A percentile compares a stretch with the other conserved stretches of the same genome.
Evolutionary conservation across 2,797 vertebrate genomes (phyloP).

Genomic region (Astyanax mexicanus): DNA sequence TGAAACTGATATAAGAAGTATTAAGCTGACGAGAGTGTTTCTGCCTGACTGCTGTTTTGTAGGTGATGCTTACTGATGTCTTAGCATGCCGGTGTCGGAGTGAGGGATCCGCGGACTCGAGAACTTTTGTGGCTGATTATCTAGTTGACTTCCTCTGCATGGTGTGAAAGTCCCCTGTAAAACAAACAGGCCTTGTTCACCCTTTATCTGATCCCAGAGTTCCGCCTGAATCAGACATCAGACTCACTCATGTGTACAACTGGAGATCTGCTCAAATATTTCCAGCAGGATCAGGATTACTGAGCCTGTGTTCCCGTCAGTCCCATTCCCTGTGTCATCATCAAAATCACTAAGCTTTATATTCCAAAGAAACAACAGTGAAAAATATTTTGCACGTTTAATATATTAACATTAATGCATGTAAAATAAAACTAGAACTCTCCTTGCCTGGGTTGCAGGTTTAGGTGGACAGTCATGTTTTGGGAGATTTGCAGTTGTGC

Average conservation of each 20-base stretch:
- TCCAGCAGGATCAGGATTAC: constrained; percentile 75
- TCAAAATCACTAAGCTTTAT: constrained; percentile 4
- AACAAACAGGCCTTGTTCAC: constrained; percentile 73
- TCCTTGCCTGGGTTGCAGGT: too few relatives aligned
- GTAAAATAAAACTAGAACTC: too few relatives aligned
- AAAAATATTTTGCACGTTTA: too few relatives aligned
- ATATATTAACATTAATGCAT: too few relatives aligned
- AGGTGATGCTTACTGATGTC: constrained; percentile 74
- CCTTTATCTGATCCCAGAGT: constrained; percentile 75
- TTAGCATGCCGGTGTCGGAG: constrained; percentile 74
- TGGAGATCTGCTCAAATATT: constrained; percentile 82
- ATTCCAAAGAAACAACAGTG: too few relatives aligned
- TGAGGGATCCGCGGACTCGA: constrained; percentile 67
- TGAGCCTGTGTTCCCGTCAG: constrained; percentile 69
- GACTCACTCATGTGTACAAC: constrained; percentile 71
- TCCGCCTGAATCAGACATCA: constrained; percentile 65
- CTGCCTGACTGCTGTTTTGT: constrained; percentile 63
- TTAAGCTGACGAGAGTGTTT: constrained; percentile 55
- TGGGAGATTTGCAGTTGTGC: too few relatives aligned
- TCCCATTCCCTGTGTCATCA: constrained; percentile 14
- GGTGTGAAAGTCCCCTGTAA: constrained; percentile 77
- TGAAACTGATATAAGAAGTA: not conserved
- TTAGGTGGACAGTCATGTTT: too few relatives aligned
- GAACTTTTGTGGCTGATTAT: constrained; percentile 78
- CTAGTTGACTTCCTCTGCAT: constrained; percentile 75